These are phyloP conservation scores for Drosophila sechellia DNA, from an alignment of 1,140 invertebrate genomes.

Conservation along the genomic window DNA sequence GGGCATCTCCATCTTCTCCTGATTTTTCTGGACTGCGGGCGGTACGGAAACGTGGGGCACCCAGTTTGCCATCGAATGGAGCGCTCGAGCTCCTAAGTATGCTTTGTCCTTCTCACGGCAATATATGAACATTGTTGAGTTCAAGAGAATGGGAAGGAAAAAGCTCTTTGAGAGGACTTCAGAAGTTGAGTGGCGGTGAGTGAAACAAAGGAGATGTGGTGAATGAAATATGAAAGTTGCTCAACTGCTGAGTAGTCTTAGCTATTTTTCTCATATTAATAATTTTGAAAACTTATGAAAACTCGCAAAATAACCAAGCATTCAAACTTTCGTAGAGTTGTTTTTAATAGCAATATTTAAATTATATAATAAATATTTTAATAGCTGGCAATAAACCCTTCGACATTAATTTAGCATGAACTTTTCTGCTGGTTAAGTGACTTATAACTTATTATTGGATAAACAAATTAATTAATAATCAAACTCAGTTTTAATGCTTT, in stretches of 20 bases:
- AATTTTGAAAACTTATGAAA: background rate
- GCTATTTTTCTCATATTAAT: background rate
- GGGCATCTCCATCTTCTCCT: conserved; percentile 16
- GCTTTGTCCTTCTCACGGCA: conserved; percentile 38
- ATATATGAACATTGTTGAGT: conserved; percentile 34
- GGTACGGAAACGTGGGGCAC: conserved; percentile 20
- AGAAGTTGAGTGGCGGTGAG: background rate
- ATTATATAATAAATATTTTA: background rate
- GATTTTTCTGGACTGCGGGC: conserved; percentile 28
- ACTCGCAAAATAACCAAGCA: background rate
- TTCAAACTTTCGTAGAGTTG: background rate
- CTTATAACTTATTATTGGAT: conserved; percentile 3
- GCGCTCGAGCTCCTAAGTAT: conserved; percentile 45
- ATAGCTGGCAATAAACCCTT: background rate
- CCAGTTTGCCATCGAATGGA: conserved; percentile 36
- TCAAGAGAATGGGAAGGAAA: background rate
- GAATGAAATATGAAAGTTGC: background rate
- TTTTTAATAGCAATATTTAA: background rate
- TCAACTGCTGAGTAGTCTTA: background rate
- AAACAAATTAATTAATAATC: conserved; percentile 27
- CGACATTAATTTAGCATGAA: too few species aligned
- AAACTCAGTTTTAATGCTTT: conserved; percentile 6
- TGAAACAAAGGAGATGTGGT: background rate
- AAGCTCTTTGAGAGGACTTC: conserved; percentile 9
- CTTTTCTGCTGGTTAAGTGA: background rate